phyloP scores from a whole-genome alignment of 2,113 vertebrate genomes.

The Planiliza haematocheilus region DNA sequence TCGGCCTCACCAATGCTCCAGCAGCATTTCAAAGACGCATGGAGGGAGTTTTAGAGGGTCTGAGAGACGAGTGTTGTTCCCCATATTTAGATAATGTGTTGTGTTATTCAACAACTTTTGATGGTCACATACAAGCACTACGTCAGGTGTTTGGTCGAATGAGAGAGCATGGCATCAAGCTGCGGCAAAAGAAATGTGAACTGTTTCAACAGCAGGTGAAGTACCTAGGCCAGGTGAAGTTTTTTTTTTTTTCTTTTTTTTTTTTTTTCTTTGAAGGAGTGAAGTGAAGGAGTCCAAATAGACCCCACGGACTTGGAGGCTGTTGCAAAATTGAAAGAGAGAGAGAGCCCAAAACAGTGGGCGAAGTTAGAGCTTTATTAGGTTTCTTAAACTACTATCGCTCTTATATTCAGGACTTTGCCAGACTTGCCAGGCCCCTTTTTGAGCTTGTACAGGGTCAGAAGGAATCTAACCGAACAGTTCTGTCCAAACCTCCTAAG shows the following conservation, averaged over 20 bases:
- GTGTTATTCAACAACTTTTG: neutral
- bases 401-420: slow-evolving; percentile 24
- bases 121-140: neutral
- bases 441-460: neutral
- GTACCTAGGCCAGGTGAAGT: neutral
- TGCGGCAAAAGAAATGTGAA: neutral
- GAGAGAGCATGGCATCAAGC: neutral
- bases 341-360: slow-evolving; percentile 9
- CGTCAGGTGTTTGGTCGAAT: neutral
- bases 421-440: neutral
- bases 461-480: neutral
- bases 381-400: slow-evolving; percentile 13
- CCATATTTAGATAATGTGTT: slow-evolving; percentile 1
- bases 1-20: neutral
- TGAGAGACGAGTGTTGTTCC: slow-evolving; percentile 1
- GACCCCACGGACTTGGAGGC: slow-evolving; percentile 21
- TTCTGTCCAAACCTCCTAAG: no score
- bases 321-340: neutral
- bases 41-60: neutral
- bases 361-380: neutral
- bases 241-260: no score
- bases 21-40: neutral
- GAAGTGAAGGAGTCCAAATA: slow-evolving; percentile 14
- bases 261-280: no score
- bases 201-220: neutral